These are phyloP conservation scores for Branchipolynoe longqiensis DNA, from an alignment of 2,888 invertebrate genomes.

Conservation along the genomic window DNA sequence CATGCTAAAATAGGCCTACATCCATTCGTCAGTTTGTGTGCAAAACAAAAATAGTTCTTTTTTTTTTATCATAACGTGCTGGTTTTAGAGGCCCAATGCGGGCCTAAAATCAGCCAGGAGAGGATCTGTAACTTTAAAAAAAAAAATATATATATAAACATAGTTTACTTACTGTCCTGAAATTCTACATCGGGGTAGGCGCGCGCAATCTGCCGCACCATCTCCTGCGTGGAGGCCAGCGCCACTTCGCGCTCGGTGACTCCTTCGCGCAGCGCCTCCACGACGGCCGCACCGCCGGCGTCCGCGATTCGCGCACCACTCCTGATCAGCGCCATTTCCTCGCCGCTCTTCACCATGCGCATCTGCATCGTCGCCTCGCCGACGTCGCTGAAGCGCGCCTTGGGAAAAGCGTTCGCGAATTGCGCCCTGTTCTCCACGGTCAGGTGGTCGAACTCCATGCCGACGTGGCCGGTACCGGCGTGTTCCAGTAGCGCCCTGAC, in stretches of 20 bases:
- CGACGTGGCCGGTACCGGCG: slow-evolving; percentile 7
- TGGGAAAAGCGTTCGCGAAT: slow-evolving; percentile 38
- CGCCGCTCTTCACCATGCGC: slow-evolving; percentile 59
- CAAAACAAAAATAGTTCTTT: too few species aligned
- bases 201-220: slow-evolving; percentile 63
- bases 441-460: slow-evolving; percentile 65
- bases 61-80: too few species aligned
- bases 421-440: slow-evolving; percentile 58
- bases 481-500: slow-evolving; percentile 50
- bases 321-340: slow-evolving; percentile 61
- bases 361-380: slow-evolving; percentile 60
- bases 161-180: slow-evolving; percentile 63
- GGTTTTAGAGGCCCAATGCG: too few species aligned
- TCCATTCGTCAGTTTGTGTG: too few species aligned
- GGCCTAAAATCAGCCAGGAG: too few species aligned
- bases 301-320: slow-evolving; percentile 62
- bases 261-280: slow-evolving; percentile 58
- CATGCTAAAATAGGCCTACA: too few species aligned
- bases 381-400: slow-evolving; percentile 54
- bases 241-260: slow-evolving; percentile 66
- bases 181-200: slow-evolving; percentile 61
- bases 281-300: slow-evolving; percentile 60
- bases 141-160: neutral
- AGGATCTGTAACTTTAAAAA: too few species aligned
- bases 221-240: slow-evolving; percentile 57